Evolutionary conservation across 2,113 vertebrate genomes (phyloP), one percentile per base, ranked within the genome.

Genomic region (Microtus pennsylvanicus): DNA sequence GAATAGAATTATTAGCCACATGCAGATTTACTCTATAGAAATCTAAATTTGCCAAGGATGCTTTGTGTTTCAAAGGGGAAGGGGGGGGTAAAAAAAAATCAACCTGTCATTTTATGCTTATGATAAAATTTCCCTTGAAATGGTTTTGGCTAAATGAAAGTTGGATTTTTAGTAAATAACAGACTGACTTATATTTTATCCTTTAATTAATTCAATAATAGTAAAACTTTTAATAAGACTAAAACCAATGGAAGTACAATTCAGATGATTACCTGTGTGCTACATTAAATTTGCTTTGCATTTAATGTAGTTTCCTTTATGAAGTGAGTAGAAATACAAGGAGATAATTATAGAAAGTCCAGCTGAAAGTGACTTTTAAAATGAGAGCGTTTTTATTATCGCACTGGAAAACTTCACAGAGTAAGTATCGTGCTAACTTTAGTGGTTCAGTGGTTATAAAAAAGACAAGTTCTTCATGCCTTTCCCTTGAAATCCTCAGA

Each of bases 21-120:
- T 96, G 94, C 89, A 97, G 95, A 97, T 90, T 94, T 93, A 69
- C 93, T 89, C 95, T 96, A 97, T 75, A 97, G 87, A 96, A 92
- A 90, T 91, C 85, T 88, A 83, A 96, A 97, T 91, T 61, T 35
- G 4, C 14, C 21, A 91, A 74, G 85, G 45, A 65, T 92, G 5
- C 93, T 96, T 87, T 90, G 69, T 97, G 75, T 80, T 92, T 70
- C 89, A 91, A 35, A 92, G 61, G 14, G 77, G 1, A 1, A 38
- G 45, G 13, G 13, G 7, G 2, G 33, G 16, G 58, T 14, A 52
- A 87, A 69, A 87, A 69, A 42, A 69, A 47, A 35, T 7, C 14
- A 52, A 33, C 12, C 35, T 58, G 8, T 50, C 90, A 35, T 78
- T 97, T 85, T 93, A 47, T 89, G 0, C 45, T 94, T 97, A 45